phyloP scores from a whole-genome alignment of 2,113 vertebrate species.

The Catharus bicknelli region DNA sequence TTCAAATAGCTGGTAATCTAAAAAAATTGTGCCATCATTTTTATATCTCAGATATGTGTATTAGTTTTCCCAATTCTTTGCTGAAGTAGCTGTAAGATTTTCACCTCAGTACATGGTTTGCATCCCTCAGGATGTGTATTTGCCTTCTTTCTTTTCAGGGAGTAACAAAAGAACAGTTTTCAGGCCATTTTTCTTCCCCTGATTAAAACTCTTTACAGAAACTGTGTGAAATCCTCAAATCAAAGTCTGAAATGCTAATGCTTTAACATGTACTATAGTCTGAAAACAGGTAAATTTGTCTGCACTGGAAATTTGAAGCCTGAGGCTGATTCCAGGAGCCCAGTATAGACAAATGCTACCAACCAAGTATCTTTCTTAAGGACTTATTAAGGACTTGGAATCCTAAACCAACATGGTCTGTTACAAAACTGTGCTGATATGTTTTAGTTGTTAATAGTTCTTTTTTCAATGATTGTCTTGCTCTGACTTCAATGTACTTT shows the following conservation, averaged over 20 bases:
- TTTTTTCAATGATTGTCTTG: not conserved
- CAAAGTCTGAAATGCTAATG: not conserved
- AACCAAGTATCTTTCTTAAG: not conserved
- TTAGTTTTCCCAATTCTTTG: not conserved
- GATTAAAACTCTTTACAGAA: not conserved
- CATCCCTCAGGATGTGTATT: not conserved
- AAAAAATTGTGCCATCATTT: not conserved
- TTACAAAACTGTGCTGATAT: not conserved
- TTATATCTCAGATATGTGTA: not conserved
- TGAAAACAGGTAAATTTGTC: not conserved
- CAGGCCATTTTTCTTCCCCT: not conserved
- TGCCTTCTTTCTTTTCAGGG: not conserved
- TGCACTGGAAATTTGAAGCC: not conserved
- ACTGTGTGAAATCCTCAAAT: not conserved
- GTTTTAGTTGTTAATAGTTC: not conserved
- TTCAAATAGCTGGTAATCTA: not conserved
- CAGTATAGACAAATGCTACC: not conserved
- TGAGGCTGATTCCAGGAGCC: not conserved
- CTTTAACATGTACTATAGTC: not conserved
- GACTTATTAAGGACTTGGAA: not conserved
- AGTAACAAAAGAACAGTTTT: not conserved
- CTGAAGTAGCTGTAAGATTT: not conserved
- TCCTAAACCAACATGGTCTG: not conserved
- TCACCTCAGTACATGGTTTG: not conserved
- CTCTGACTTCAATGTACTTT: not conserved